These are phyloP conservation scores for Heliconius hortense DNA, from an alignment of 2,888 invertebrate species.

Conservation along the genomic window DNA sequence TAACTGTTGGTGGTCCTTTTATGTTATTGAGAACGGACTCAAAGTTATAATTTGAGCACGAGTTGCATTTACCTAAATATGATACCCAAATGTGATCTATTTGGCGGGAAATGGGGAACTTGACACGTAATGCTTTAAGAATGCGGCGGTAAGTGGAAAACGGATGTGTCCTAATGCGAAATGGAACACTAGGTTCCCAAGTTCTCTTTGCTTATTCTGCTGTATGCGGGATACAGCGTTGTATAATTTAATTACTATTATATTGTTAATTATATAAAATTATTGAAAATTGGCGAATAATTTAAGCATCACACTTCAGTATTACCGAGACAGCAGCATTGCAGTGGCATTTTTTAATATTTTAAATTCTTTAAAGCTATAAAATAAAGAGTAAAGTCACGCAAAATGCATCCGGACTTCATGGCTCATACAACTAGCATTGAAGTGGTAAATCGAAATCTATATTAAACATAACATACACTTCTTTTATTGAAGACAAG, in stretches of 20 bases:
- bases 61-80: not conserved
- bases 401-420: slow-evolving; percentile 26
- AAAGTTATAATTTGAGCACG: not conserved
- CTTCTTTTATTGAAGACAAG: not conserved
- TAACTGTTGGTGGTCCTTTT: slow-evolving; percentile 27
- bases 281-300: no score
- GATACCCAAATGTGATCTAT: not conserved
- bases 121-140: no score
- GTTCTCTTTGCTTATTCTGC: no score
- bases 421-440: slow-evolving; percentile 17
- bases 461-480: not conserved
- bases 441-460: slow-evolving; percentile 26
- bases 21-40: not conserved
- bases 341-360: not conserved
- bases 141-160: no score
- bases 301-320: no score
- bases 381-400: slow-evolving; percentile 4
- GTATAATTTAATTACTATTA: no score
- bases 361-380: not conserved
- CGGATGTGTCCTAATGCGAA: no score
- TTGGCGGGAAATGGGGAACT: not conserved
- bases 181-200: no score
- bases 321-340: no score
- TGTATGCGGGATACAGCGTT: no score
- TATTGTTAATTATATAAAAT: no score